A percentile compares a stretch with the other conserved stretches of the same genome.
These are phyloP conservation scores for Epistrophella euchroma DNA, from an alignment of 2,888 invertebrate species.

Conservation along the genomic window DNA sequence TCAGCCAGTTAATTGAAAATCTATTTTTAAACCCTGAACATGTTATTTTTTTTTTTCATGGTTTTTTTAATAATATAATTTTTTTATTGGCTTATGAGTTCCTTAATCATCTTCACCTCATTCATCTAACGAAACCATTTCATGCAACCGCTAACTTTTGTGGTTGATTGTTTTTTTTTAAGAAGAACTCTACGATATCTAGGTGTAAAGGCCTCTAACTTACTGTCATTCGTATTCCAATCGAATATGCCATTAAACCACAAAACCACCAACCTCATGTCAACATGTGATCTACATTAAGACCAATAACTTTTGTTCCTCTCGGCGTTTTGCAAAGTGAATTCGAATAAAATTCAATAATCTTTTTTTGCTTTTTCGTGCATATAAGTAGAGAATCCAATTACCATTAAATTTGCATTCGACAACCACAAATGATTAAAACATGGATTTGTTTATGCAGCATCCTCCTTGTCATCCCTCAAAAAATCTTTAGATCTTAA, in stretches of 20 bases:
- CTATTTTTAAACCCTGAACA: no score
- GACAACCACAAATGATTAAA: conserved; percentile 56
- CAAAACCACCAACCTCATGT: conserved; percentile 42
- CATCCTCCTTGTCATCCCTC: no score
- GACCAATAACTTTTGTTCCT: conserved; percentile 23
- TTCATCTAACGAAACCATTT: neutral
- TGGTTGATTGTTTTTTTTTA: neutral
- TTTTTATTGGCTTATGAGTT: neutral
- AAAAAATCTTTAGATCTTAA: no score
- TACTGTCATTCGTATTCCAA: neutral
- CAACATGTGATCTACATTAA: conserved; percentile 33
- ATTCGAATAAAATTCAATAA: conserved; percentile 46
- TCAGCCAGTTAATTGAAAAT: no score
- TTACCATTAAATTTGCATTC: conserved; percentile 32
- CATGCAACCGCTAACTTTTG: neutral
- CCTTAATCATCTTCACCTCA: neutral
- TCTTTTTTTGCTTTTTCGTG: conserved; percentile 3
- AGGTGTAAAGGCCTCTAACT: neutral
- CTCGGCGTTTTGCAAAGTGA: neutral
- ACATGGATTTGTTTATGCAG: neutral
- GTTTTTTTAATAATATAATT: no score
- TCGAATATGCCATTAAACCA: neutral
- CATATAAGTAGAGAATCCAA: conserved; percentile 20
- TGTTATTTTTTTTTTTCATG: no score
- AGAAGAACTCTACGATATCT: neutral